Base-by-base conservation (phyloP, 2,888 invertebrate species). In the Caenorhabditis macrosperma region DNA sequence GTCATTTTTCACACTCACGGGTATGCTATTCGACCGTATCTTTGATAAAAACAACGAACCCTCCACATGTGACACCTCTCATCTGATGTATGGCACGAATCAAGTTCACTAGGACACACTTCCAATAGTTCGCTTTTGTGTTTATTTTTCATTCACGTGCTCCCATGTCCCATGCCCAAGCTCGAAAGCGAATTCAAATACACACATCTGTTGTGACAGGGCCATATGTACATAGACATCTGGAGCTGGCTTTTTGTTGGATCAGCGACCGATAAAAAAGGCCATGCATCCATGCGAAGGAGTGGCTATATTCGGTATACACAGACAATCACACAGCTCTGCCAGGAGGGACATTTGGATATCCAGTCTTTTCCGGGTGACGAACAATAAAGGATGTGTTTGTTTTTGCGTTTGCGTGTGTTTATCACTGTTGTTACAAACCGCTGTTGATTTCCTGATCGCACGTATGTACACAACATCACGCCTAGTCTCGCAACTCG, bases 391-490 rank as follows among this genome's bases (percentile, higher is more conserved):
- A n/a, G n/a, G 17, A 15, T 48, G 12, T 63, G 46, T 63, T 74
- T 74, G 30, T 55, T 74, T 50, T 59, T 24, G 41, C 38, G 20
- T 41, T 41, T 35, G 46, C 35, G 28, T 26, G 50, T 35, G 24
- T 48, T 17, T 54, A 28, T 60, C 52, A 15, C 46, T 30, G 15
- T 57, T 59, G 64, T 64, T 64, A 41, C 50, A 74, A 74, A 74
- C 64, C 69, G 41, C 30, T 59, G 59, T 38, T 72, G 57, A 74
- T 74, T 74, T 74, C 74, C 59, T 66, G 74, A 74, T 64, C 74
- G 59, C 64, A 64, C 57, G 74, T 66, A 48, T 48, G 2, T 50
- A 41, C 57, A 48, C 59, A 59, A 63, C 33, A 71, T 44, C 44
- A 63, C 48, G 48, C 22, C 35, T 55, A 22, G 54, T 33, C 38